Percentiles rank a stretch among this genome's conserved stretches.
phyloP scores from a whole-genome alignment of 2,113 vertebrate species.

The Peromyscus californicus region DNA sequence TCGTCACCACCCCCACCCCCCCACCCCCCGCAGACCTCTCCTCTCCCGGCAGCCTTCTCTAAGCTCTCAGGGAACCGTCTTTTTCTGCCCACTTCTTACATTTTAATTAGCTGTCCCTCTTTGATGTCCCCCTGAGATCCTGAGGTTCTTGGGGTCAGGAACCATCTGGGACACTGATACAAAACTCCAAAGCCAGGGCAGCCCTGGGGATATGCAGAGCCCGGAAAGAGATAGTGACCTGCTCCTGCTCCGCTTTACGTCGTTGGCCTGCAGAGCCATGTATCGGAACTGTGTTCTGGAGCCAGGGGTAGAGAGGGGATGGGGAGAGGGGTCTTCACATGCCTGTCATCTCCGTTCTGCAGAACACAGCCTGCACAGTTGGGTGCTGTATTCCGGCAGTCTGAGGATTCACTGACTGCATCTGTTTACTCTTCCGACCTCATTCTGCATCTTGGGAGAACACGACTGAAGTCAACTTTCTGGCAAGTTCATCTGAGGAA shows the following conservation, averaged over 20 bases:
- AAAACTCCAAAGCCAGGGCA: not conserved
- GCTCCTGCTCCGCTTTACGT: not conserved
- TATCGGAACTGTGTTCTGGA: not conserved
- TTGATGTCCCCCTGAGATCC: not conserved
- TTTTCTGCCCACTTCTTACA: not conserved
- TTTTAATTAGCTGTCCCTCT: not conserved
- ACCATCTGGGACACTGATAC: not conserved
- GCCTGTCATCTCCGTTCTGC: not conserved
- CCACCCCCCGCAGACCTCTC: not conserved
- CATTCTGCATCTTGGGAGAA: not conserved
- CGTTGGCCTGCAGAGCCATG: not conserved
- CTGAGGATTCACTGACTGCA: not conserved
- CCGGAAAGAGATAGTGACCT: not conserved
- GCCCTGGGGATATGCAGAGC: not conserved
- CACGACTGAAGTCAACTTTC: constrained; percentile 32
- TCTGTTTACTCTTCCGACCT: not conserved
- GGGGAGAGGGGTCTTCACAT: accelerated
- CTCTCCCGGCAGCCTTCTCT: not conserved
- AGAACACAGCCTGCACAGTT: not conserved
- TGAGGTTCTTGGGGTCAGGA: not conserved
- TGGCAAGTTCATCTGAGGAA: constrained; percentile 31
- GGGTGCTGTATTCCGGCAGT: not conserved
- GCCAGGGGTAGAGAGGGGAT: not conserved
- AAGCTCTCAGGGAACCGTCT: not conserved
- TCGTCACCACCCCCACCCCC: not conserved